Conservation (phyloP, 2,888 invertebrate genomes). For the Pteria penguin region DNA sequence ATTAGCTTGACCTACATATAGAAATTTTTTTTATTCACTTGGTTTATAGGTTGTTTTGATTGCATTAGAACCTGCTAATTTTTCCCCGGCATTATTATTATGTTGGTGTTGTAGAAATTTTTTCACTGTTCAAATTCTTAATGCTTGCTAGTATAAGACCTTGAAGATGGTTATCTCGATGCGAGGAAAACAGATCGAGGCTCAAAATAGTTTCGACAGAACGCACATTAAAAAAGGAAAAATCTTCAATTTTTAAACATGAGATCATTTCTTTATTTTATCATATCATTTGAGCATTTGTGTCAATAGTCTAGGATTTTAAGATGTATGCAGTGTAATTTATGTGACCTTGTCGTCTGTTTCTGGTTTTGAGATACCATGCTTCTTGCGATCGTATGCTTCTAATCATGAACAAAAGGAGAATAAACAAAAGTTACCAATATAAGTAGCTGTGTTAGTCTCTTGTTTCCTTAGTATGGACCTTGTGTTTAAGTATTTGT, state of each 20-base stretch:
- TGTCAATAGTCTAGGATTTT: no score
- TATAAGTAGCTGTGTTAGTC: neutral
- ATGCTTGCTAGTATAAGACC: neutral
- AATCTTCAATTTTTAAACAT: no score
- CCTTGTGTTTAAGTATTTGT: no score
- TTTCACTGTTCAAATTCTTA: neutral
- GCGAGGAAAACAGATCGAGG: neutral
- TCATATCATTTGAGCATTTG: no score
- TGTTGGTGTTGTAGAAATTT: neutral
- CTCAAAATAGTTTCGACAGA: no score
- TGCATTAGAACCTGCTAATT: neutral
- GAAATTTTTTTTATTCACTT: neutral
- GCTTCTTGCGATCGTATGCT: slow-evolving; percentile 2
- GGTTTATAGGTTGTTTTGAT: neutral
- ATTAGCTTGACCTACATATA: neutral
- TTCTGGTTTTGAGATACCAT: neutral
- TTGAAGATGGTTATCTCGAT: neutral
- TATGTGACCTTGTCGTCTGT: no score
- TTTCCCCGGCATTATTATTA: neutral
- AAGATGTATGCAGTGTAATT: no score
- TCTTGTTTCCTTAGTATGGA: no score
- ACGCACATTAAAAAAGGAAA: no score
- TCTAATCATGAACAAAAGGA: slow-evolving; percentile 5
- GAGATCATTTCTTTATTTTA: no score
- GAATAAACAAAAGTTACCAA: neutral